Evolutionary conservation across 2,797 vertebrate genomes (phyloP), one percentile per base, ranked within the genome.

Genomic region (Neomorphus geoffroyi): DNA sequence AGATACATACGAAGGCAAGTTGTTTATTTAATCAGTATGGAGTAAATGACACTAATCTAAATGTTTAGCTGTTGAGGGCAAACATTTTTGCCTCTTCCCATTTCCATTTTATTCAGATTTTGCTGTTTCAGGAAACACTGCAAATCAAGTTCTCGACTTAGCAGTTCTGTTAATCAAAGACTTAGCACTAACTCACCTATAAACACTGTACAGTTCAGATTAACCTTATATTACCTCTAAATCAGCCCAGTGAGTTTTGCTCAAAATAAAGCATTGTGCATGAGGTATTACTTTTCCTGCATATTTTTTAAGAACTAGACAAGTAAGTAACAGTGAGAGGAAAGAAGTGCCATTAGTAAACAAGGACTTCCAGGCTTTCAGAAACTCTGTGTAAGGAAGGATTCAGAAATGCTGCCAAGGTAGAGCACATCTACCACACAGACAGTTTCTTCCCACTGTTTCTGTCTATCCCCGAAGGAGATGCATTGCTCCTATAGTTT

Each of bases 1-100:
- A 93, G 65, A n/a, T 60, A 81, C 32, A 53, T 17, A 80, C 69
- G 61, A 88, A 81, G 79, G 83, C 41, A 64, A 56, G 30, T 23
- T 67, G 45, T 79, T 93, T 46, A 94, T 88, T 83, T 41, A 90
- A 92, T 80, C 80, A 28, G 27, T 62, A 85, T 67, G 79, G 83
- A 79, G 33, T 28, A 66, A 75, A 93, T 82, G 57, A 83, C 57
- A 94, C 33, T 37, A 91, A 32, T 46, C 35, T 39, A 69, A 91
- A 90, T 30, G 74, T 61, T 85, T 39, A 77, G 65, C 54, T 88
- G 22, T 66, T 89, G 11, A 91, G 33, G 45, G 6, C 19, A 83
- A 77, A 80, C 12, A 50, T 58, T 90, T 96, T 66, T 91, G 17
- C 80, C 50, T 86, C 50, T 61, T 79, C 28, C 27, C 74, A 43